Evolutionary conservation across 2,888 invertebrate species (phyloP).

Genomic region (Nemoura dubitans): DNA sequence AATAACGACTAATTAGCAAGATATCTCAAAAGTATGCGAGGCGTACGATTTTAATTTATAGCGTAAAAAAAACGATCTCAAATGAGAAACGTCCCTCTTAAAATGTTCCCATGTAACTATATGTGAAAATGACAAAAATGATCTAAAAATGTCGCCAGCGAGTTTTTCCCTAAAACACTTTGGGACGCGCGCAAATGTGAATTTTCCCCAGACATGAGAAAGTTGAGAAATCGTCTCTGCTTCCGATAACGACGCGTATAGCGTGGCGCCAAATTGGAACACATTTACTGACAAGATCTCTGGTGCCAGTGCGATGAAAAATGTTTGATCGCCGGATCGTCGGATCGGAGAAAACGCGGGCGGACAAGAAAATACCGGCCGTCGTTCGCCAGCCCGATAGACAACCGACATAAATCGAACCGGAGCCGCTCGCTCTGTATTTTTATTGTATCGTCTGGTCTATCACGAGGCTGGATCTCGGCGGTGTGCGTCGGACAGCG

Average conservation of each 20-base stretch:
- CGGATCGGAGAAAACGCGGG: neutral
- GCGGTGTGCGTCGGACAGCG: neutral
- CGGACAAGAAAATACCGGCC: neutral
- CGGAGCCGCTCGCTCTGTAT: neutral
- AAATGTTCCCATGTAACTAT: neutral
- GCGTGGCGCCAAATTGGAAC: neutral
- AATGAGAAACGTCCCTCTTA: neutral
- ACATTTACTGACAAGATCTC: neutral
- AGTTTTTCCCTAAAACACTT: neutral
- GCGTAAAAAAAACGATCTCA: neutral
- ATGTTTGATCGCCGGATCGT: neutral
- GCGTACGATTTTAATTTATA: neutral
- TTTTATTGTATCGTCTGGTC: neutral
- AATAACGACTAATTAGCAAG: neutral
- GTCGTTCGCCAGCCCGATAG: neutral
- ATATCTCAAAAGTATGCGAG: neutral
- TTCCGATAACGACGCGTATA: neutral
- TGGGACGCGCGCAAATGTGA: neutral
- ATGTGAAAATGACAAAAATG: neutral
- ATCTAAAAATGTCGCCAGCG: neutral
- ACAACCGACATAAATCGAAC: neutral
- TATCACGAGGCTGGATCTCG: neutral
- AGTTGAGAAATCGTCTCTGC: neutral
- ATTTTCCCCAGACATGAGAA: neutral
- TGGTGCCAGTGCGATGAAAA: neutral